Percentiles rank a stretch among this genome's conserved stretches.
Conservation (phyloP, 2,113 vertebrate genomes). For the Neotoma lepida region DNA sequence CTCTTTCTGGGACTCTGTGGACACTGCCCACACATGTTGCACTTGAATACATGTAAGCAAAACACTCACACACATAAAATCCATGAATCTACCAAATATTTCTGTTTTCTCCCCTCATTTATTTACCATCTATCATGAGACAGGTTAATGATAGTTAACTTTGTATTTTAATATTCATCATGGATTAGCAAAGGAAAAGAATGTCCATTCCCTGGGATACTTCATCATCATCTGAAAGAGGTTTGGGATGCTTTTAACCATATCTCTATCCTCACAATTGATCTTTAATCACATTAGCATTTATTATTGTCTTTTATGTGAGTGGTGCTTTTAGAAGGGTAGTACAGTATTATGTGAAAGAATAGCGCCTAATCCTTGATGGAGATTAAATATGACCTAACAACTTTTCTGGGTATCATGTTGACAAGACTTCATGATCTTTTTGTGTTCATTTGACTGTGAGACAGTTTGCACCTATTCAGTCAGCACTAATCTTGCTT, state of each 20-base stretch:
- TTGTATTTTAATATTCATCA: not conserved
- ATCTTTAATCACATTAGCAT: too few species aligned
- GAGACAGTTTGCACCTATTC: not conserved
- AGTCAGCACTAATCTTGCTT: not conserved
- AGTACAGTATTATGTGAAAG: not conserved
- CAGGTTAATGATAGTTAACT: not conserved
- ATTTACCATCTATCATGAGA: not conserved
- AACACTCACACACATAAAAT: too few species aligned
- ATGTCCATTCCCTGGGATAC: not conserved
- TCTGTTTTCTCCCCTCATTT: not conserved
- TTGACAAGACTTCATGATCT: not conserved
- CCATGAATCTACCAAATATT: not conserved
- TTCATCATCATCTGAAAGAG: not conserved
- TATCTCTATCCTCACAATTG: too few species aligned
- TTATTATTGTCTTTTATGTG: too few species aligned
- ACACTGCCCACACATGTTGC: too few species aligned
- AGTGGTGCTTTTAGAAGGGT: not conserved
- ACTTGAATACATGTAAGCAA: too few species aligned
- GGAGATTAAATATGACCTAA: not conserved
- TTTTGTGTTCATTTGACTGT: not conserved
- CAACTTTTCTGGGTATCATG: not conserved
- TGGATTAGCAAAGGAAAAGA: not conserved
- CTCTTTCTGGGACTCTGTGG: too few species aligned
- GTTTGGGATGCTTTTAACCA: not conserved
- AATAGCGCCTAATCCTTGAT: not conserved